Conservation (phyloP, 2,888 invertebrate species). For the Macaria liturata region DNA sequence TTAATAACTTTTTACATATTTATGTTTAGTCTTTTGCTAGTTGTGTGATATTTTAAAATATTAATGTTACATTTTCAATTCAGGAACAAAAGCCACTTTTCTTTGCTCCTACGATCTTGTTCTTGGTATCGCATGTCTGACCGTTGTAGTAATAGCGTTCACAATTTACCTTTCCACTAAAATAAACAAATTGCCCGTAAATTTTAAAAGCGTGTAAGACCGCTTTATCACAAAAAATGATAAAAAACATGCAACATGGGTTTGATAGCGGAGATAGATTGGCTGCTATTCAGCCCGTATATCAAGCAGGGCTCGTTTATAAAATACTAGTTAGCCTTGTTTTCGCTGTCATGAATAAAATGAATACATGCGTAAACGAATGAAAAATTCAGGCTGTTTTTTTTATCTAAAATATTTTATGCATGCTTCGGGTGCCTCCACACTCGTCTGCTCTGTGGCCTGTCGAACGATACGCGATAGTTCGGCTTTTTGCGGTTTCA, state of each 20-base stretch:
- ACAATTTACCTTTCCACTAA: conserved; percentile 11
- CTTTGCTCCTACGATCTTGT: background rate
- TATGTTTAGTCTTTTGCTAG: too few species aligned
- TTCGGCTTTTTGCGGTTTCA: background rate
- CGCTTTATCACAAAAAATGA: conserved; percentile 18
- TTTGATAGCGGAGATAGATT: conserved; percentile 28
- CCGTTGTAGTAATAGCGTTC: conserved; percentile 4
- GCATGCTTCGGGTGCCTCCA: background rate
- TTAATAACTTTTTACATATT: too few species aligned
- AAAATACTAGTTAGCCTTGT: conserved; percentile 26
- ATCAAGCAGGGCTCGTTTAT: conserved; percentile 24
- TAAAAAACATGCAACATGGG: conserved; percentile 23
- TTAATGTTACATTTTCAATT: too few species aligned
- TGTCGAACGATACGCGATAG: background rate
- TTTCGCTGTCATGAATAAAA: conserved; percentile 28
- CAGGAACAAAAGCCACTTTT: background rate
- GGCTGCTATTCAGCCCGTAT: conserved; percentile 29
- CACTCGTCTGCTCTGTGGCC: conserved; percentile 1
- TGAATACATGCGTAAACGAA: conserved; percentile 18
- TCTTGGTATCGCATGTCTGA: conserved; percentile 3
- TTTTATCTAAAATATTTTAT: conserved; percentile 9
- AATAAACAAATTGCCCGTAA: conserved; percentile 14
- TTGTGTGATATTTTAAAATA: too few species aligned
- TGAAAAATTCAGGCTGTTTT: conserved; percentile 11
- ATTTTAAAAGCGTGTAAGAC: conserved; percentile 18